A percentile compares a stretch with the other conserved stretches of the same genome.
Conservation (phyloP, 1,140 invertebrate genomes). For the Scaptomyza graminum region DNA sequence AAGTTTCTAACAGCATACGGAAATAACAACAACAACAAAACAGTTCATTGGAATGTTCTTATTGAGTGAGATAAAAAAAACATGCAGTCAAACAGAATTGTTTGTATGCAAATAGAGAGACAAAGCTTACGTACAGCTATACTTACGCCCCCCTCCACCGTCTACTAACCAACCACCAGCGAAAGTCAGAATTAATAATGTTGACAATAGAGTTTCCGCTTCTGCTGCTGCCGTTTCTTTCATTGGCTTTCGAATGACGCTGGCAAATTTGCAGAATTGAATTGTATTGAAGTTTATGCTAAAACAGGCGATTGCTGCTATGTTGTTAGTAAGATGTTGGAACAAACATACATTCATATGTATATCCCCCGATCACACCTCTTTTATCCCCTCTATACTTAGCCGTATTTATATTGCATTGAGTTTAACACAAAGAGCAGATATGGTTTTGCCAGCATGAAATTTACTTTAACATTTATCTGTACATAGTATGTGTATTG, state of each 20-base stretch:
- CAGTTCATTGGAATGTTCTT: slow-evolving; percentile 16
- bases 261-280: slow-evolving; percentile 31
- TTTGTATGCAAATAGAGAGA: slow-evolving; percentile 17
- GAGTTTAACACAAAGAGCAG: slow-evolving; percentile 2
- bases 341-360: not conserved
- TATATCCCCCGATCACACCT: not conserved
- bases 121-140: not conserved
- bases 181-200: slow-evolving; percentile 18
- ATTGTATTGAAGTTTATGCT: slow-evolving; percentile 32
- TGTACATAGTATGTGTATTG: not conserved
- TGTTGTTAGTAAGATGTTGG: slow-evolving; percentile 12
- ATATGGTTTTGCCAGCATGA: not conserved
- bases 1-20: slow-evolving; percentile 21
- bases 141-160: not conserved
- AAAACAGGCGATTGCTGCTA: not conserved
- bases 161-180: not conserved
- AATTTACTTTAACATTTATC: too few species aligned
- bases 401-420: too few species aligned
- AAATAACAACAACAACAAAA: slow-evolving; percentile 15
- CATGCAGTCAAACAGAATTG: slow-evolving; percentile 8
- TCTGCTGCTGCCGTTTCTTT: slow-evolving; percentile 1
- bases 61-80: not conserved
- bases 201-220: slow-evolving; percentile 8
- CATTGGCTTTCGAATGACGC: slow-evolving; percentile 11
- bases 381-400: too few species aligned